These are phyloP conservation scores for Otocyon megalotis DNA, from an alignment of 2,113 vertebrate species.

Conservation along the genomic window DNA sequence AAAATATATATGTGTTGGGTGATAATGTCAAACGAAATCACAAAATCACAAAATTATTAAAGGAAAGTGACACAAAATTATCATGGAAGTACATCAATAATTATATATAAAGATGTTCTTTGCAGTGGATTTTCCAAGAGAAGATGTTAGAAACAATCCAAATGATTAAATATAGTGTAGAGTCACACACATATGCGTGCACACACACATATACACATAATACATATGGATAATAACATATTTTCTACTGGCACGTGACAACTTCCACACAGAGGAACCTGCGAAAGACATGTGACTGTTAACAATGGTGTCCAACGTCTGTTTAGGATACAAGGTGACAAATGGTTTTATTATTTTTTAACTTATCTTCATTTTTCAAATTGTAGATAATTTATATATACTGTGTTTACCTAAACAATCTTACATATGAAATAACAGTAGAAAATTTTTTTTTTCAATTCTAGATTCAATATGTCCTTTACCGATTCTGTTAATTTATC, in stretches of 20 bases:
- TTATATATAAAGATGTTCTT: background rate
- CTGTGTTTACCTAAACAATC: background rate
- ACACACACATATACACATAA: background rate
- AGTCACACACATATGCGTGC: background rate
- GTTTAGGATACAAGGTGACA: background rate
- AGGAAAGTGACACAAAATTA: background rate
- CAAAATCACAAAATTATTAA: too few species aligned
- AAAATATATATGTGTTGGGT: background rate
- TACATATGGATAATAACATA: background rate
- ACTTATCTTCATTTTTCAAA: background rate
- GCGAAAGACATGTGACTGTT: background rate
- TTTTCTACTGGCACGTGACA: background rate
- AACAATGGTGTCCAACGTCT: background rate
- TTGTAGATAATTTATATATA: background rate
- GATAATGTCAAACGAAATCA: conserved; percentile 20
- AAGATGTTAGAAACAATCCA: background rate
- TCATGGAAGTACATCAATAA: background rate
- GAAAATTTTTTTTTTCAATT: background rate
- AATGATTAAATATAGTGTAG: background rate
- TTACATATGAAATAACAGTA: background rate
- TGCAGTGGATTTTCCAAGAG: background rate
- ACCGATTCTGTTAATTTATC: background rate
- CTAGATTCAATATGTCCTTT: background rate
- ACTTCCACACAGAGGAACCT: background rate
- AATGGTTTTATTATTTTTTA: background rate